Evolutionary conservation across 2,797 vertebrate genomes (phyloP).

Genomic region (Lagocephalus sceleratus): DNA sequence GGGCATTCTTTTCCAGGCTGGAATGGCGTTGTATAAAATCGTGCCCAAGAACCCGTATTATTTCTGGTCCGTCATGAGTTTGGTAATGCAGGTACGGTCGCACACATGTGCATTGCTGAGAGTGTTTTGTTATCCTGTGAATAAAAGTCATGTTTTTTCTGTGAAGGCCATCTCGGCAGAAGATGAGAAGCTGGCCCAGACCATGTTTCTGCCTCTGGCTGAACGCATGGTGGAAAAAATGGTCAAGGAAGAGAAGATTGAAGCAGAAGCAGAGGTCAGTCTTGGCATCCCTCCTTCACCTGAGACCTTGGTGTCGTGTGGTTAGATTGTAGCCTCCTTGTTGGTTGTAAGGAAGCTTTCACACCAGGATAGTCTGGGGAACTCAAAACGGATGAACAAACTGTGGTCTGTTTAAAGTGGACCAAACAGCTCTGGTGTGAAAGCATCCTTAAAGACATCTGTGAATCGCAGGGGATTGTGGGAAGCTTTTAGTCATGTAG

Average conservation of each 20-base stretch:
- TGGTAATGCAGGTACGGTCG: slow-evolving; percentile 92
- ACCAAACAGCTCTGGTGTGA: too few relatives aligned
- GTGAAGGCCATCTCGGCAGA: slow-evolving; percentile 92
- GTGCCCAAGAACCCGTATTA: slow-evolving; percentile 99
- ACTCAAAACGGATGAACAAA: too few relatives aligned
- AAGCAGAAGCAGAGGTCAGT: slow-evolving; percentile 94
- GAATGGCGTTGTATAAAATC: slow-evolving; percentile 98
- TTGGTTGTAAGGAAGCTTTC: too few relatives aligned
- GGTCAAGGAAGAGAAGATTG: slow-evolving; percentile 99
- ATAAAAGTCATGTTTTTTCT: neutral
- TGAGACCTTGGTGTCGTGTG: too few relatives aligned
- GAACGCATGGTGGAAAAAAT: slow-evolving; percentile 99
- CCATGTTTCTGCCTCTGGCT: slow-evolving; percentile 96
- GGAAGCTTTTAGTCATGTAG: too few relatives aligned
- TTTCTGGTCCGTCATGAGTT: slow-evolving; percentile 99
- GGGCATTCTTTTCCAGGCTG: slow-evolving; percentile 77
- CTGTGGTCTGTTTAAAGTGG: too few relatives aligned
- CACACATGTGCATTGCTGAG: neutral
- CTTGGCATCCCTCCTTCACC: neutral
- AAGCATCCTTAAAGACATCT: too few relatives aligned
- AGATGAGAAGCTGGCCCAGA: slow-evolving; percentile 95
- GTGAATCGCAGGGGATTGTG: too few relatives aligned
- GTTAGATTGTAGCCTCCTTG: too few relatives aligned
- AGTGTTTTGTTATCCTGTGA: neutral
- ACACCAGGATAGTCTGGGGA: too few relatives aligned